These are phyloP conservation scores for Scaptomyza hsui DNA, from an alignment of 1,140 invertebrate genomes.

Conservation along the genomic window DNA sequence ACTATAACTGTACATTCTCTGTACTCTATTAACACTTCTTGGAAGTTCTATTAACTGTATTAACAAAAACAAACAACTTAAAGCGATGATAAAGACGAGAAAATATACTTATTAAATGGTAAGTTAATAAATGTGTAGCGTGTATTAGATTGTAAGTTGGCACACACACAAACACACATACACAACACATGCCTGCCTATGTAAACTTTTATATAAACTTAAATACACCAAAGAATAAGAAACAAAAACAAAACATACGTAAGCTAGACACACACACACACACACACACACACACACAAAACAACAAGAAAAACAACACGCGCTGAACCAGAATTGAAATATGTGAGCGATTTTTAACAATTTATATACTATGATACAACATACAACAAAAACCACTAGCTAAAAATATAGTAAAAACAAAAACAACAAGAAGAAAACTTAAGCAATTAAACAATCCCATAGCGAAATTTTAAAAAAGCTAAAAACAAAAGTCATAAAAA, in stretches of 20 bases:
- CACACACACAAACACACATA: conserved; percentile 45
- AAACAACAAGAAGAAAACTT: conserved; percentile 24
- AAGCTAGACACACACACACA: conserved; percentile 44
- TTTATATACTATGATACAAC: conserved; percentile 53
- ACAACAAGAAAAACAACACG: conserved; percentile 39
- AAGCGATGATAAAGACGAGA: conserved; percentile 23
- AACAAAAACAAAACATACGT: conserved; percentile 55
- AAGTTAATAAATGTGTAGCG: conserved; percentile 78
- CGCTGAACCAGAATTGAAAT: conserved; percentile 63
- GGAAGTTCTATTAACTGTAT: conserved; percentile 64
- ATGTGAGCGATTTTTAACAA: conserved; percentile 74
- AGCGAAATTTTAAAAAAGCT: conserved; percentile 74
- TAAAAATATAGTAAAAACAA: conserved; percentile 55
- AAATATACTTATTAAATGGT: conserved; percentile 68
- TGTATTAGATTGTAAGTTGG: conserved; percentile 68
- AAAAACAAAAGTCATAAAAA: conserved; percentile 35
- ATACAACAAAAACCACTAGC: conserved; percentile 58
- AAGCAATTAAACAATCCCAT: conserved; percentile 80
- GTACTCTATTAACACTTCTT: conserved; percentile 71
- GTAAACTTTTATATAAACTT: conserved; percentile 67
- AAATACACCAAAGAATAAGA: conserved; percentile 55
- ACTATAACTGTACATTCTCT: conserved; percentile 75
- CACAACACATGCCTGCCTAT: conserved; percentile 65
- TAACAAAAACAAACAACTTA: conserved; percentile 49
- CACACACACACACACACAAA: conserved; percentile 34